A percentile compares a stretch with the other conserved stretches of the same genome.
Evolutionary conservation across 1,140 invertebrate species (phyloP).

Genomic region (Drosophila sucinea): DNA sequence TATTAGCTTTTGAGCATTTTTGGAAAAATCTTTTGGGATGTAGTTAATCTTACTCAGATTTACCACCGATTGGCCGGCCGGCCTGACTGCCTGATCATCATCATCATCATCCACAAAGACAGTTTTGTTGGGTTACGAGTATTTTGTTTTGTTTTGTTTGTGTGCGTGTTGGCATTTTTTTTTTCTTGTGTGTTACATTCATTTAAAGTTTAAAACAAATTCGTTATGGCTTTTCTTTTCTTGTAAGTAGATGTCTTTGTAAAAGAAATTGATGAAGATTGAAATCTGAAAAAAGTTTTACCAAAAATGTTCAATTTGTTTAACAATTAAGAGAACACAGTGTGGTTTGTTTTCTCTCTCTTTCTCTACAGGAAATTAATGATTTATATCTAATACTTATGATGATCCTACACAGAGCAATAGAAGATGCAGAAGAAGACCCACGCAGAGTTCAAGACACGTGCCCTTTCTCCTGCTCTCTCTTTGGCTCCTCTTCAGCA

Average conservation of each 20-base stretch:
- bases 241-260: conserved; percentile 29
- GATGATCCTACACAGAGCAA: conserved; percentile 1
- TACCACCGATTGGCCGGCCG: conserved; percentile 32
- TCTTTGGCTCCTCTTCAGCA: conserved; percentile 28
- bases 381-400: conserved; percentile 16
- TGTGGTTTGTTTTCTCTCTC: not conserved
- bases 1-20: conserved; percentile 72
- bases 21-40: conserved; percentile 22
- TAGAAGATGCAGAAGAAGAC: not conserved
- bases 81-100: conserved; percentile 26
- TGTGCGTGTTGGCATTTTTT: conserved; percentile 64
- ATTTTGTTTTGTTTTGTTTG: not conserved
- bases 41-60: conserved; percentile 70
- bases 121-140: conserved; percentile 11
- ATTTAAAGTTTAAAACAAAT: conserved; percentile 48
- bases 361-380: conserved; percentile 1
- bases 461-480: conserved; percentile 19
- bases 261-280: conserved; percentile 31
- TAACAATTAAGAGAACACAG: conserved; percentile 5
- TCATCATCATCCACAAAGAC: conserved; percentile 54
- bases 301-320: conserved; percentile 1
- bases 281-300: conserved; percentile 20
- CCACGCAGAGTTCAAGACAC: conserved; percentile 47
- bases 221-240: conserved; percentile 52
- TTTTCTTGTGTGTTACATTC: conserved; percentile 28